Evolutionary conservation across 1,140 invertebrate genomes (phyloP), one percentile per base, ranked within the genome.

Genomic region (Nylanderia fulva): DNA sequence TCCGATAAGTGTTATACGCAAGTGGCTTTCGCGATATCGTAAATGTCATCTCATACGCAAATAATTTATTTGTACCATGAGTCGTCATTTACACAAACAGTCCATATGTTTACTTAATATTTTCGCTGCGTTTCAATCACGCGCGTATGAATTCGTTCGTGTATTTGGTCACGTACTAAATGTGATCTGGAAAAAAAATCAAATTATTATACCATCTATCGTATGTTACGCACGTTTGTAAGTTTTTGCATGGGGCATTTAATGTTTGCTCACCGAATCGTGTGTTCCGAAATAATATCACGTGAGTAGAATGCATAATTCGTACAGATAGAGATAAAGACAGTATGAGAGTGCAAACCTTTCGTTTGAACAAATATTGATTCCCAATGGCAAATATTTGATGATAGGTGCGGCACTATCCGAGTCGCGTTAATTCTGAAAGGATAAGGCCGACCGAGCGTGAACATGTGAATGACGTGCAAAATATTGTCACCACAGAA

Each of bases 291-390:
- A 72, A 75, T 86, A 71, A 64, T 84, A 33, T 75, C 48, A 52
- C 61, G 72, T 18, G 52, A 86, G 36, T 56, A 36, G 61, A 86
- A 86, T 86, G 48, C 2, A 48, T 82, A 76, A 87, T 87, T 87
- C 69, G 48, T 56, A 27, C 21, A 21, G 33, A 60, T 60, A 54
- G 24, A 24, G 63, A 33, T 36, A 71, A 58, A 33, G 56, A 18
- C n/a, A 45, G 48, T 36, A 71, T 56, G 39, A 60, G 45, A 52
- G 21, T 84, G 56, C 29, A 60, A 75, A 76, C 66, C 77, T 82
- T 82, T 71, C 54, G 79, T 84, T 63, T 61, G 52, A 83, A 63
- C 86, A 88, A 88, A 88, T 82, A 88, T 87, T 86, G 86, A 84
- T 86, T 71, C 61, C 15, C 63, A 60, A 52, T 87, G 33, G 54